Base-by-base conservation (phyloP, 2,888 invertebrate species). In the Chironomus tentans region DNA sequence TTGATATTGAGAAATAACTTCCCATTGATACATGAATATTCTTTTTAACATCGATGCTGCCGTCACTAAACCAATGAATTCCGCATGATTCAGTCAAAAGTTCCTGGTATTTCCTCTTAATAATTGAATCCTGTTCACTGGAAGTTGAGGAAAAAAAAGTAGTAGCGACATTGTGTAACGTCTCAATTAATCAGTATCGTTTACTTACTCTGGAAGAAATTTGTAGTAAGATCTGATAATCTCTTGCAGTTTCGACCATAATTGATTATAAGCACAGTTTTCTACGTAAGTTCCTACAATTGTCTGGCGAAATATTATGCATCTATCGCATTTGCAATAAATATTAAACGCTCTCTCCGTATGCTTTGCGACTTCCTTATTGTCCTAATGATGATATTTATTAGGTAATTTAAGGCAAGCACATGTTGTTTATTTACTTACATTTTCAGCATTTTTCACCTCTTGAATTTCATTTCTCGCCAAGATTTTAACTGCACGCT, bases 291-390 rank as follows among this genome's bases (percentile, higher is more conserved):
- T 46, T 7, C 61, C 69, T 77, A 83, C 80, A 70, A 83, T 82
- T 73, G 82, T 80, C 80, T 83, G 83, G 56, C 83, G 82, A 79
- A 83, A 83, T 79, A 82, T 81, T 78, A 83, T 79, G 79, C 83
- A 84, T 78, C 81, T 80, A 78, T 81, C 81, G 78, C 83, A 84
- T 78, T 81, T 80, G 78, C 83, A 84, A 80, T 82, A 82, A 77
- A 83, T 81, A 72, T 81, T 82, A 78, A 84, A 84, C 77, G 76
- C 80, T 12, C 15, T 76, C 56, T 76, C 76, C 24, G 50, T 4
- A 47, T 76, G 76, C 15, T 24, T 28, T 2, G 46, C 50, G n/a
- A 47, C 46, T n/a, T n/a, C 10, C 22, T 76, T 76, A 46, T 69
- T 76, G 28, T 69, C 74, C 74, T 74, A 74, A 65, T 28, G 28